Conservation (phyloP, 35 echinoderm and acorn worm species). For the Acanthaster planci region DNA sequence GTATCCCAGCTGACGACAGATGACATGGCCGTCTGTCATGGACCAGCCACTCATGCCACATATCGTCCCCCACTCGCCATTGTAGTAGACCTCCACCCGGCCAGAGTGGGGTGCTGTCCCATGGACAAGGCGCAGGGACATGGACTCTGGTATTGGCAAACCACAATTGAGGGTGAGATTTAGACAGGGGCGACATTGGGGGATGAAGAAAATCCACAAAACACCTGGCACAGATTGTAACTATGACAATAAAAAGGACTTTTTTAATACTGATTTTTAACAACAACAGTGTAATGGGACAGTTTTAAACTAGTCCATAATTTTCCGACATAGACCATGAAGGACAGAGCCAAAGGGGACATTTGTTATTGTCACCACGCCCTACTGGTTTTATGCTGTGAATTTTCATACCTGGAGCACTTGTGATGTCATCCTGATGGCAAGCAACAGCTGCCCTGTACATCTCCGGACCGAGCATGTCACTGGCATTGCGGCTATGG, state of each 20-base stretch:
- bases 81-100: slow-evolving; percentile 15
- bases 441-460: slow-evolving; percentile 5
- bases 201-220: too few species aligned
- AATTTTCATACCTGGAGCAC: not conserved
- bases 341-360: too few species aligned
- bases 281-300: too few species aligned
- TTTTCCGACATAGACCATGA: too few species aligned
- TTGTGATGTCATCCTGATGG: not conserved
- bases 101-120: not conserved
- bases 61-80: slow-evolving; percentile 10
- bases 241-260: too few species aligned
- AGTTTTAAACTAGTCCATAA: too few species aligned
- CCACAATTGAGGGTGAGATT: too few species aligned
- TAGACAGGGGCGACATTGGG: too few species aligned
- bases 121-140: not conserved
- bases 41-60: not conserved
- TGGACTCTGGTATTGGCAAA: not conserved
- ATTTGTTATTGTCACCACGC: too few species aligned
- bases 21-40: not conserved
- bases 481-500: not conserved
- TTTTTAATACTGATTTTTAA: too few species aligned
- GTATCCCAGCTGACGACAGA: not conserved
- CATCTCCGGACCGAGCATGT: not conserved
- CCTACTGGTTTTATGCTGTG: too few species aligned
- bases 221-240: too few species aligned